Evolutionary conservation across 2,797 vertebrate species (phyloP), one percentile per base, ranked within the genome.

Genomic region (Rousettus madagascariensis): DNA sequence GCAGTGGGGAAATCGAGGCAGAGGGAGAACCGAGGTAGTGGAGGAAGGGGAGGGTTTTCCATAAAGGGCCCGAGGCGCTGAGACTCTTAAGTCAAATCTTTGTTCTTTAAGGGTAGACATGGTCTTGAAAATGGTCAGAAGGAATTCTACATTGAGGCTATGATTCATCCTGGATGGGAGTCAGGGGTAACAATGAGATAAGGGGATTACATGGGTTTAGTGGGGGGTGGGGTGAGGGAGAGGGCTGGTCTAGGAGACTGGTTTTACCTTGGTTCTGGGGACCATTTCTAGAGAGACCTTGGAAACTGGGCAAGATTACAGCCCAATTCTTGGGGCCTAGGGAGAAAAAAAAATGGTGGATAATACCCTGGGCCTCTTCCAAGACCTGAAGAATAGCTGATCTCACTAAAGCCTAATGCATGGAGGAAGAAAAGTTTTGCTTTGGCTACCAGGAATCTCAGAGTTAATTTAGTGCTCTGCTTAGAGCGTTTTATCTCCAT

Each of bases 361-460:
- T n/a, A 79, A 75, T 59, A 80, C 7, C 53, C 53, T 33, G 79
- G 19, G 65, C 30, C 30, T 91, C 46, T 72, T 82, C 75, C 12
- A 77, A 72, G 68, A 63, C 61, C 41, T 68, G 72, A 20, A 79
- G 38, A 86, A 71, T 2, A 91, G 51, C 1, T 78, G 69, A 51
- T 41, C 30, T 87, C 2, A 9, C 59, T 41, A 82, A 0, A 92
- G 75, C 30, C 72, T 71, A 33, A 85, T 3, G 36, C 30, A 72
- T 16, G 15, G 74, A 77, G 53, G 84, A 24, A 87, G 59, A 63
- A 68, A 53, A 53, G 8, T 49, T 66, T 84, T 95, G 72, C 66
- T 86, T 86, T 94, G 66, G 84, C 87, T 85, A 3, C 66, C 63
- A 72, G 90, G 82, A 93, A 80, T 77, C 55, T 90, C 80, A 71